Percentiles rank a stretch among this genome's conserved stretches.
Evolutionary conservation across 2,888 invertebrate genomes (phyloP).

Genomic region (Nephrocerus scutellatus): DNA sequence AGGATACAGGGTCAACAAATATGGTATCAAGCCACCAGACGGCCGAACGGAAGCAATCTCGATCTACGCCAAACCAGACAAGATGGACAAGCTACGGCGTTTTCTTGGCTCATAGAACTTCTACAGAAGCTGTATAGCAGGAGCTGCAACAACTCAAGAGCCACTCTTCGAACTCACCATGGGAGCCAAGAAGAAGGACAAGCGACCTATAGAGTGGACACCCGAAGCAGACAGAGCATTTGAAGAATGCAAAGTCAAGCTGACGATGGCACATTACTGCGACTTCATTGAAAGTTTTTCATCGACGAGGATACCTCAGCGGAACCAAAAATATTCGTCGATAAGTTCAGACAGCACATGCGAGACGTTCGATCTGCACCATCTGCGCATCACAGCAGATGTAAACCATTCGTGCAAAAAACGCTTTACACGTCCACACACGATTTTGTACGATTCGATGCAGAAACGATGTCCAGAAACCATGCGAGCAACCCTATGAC

Average conservation of each 20-base stretch:
- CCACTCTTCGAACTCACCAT: slow-evolving; percentile 5
- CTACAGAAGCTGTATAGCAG: slow-evolving; percentile 8
- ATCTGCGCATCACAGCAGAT: slow-evolving; percentile 11
- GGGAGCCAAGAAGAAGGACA: slow-evolving; percentile 11
- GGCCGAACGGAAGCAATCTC: slow-evolving; percentile 3
- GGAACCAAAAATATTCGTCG: slow-evolving; percentile 8
- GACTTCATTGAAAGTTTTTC: slow-evolving; percentile 25
- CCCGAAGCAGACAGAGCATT: too few species aligned
- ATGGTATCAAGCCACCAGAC: not conserved
- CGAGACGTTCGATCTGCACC: slow-evolving; percentile 13
- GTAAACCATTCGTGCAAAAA: slow-evolving; percentile 13
- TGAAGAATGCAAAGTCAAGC: too few species aligned
- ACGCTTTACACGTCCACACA: slow-evolving; percentile 13
- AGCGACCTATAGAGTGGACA: slow-evolving; percentile 1
- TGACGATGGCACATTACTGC: slow-evolving; percentile 31
- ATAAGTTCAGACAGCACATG: slow-evolving; percentile 15
- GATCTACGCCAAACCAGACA: slow-evolving; percentile 2
- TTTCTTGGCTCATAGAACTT: slow-evolving; percentile 15
- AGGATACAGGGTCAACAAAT: slow-evolving; percentile 1
- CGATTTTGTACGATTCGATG: slow-evolving; percentile 18
- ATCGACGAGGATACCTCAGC: slow-evolving; percentile 12
- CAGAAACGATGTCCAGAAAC: slow-evolving; percentile 15
- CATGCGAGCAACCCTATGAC: slow-evolving; percentile 17
- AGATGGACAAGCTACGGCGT: slow-evolving; percentile 6
- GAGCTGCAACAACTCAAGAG: slow-evolving; percentile 9